Base-by-base conservation (phyloP, 2,797 vertebrate genomes). In the Pangasius larnaudii region DNA sequence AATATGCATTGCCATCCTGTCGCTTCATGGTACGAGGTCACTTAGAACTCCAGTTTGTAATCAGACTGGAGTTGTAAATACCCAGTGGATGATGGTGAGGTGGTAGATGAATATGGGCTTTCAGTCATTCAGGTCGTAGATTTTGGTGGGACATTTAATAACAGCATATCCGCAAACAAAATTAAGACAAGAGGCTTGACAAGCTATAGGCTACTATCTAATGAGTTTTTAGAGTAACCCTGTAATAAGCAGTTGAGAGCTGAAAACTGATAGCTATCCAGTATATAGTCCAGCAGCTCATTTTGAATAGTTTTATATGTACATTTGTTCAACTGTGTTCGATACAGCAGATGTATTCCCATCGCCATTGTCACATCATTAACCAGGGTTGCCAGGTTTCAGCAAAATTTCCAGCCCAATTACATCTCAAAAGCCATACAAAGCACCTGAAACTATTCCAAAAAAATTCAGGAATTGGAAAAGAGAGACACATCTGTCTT, bases 1-100 rank as follows among this genome's bases (percentile, higher is more conserved):
- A 53, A 89, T 86, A 86, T 89, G 79, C 71, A 75, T 81, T 30
- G 14, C 65, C 58, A 39, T 83, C 79, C 63, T 61, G 11, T 79
- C 53, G 42, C 27, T 39, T 51, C 24, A 59, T 88, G 39, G 24
- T 49, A 53, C 27, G 65, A 80, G 83, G 84, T 61, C 58, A 63
- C 63, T 42, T 33, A 63, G n/a, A 65, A 46, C 16, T 30, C 36
- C 11, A 42, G 30, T 72, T 82, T 81, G 18, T 14, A 74, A 36
- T 72, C 51, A 24, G 18, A 30, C 59, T 10, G n/a, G 53, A 84
- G 71, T 74, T 69, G 30, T 56, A 67, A 85, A 85, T 69, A 46
- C 53, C 49, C 53, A 72, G n/a, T 19, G 39, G 75, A 67, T 84
- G 42, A 36, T 6, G 53, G 51, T 24, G 53, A 80, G 56, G 33